Base-by-base conservation (phyloP, 2,797 vertebrate genomes). In the Limosa lapponica region DNA sequence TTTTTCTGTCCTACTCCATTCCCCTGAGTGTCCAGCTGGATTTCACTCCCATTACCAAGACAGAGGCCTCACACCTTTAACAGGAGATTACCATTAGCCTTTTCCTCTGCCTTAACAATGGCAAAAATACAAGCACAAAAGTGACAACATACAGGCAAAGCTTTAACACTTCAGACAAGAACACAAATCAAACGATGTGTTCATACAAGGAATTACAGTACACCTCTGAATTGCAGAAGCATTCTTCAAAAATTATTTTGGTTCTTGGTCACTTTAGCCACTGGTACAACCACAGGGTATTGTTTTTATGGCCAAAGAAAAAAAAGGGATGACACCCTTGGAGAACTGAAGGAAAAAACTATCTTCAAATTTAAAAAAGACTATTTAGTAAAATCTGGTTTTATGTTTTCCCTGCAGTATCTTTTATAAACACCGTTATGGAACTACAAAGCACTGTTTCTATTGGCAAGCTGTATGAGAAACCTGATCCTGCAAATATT, bases 41-140 rank as follows among this genome's bases (percentile, higher is more conserved):
- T 70, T 90, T 91, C 79, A 69, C 16, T 91, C 78, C 80, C 79
- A 77, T 11, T 67, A 85, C 67, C 93, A 97, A 95, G 86, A 79
- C 30, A 37, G 91, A 84, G 88, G 69, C 55, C 84, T 96, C 62
- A 49, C 23, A 77, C 78, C 88, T 92, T 44, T 62, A 83, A 34
- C 49, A 91, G 48, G 78, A 89, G 62, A 84, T 78, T 70, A 95
- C 72, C 71, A 70, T 89, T 54, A 96, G 73, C 49, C 54, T 91
- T 95, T 87, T 89, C 78, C 86, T 94, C 93, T 92, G 77, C 82
- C 93, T 96, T 91, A 88, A 69, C 65, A 95, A 92, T 30, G 94
- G 37, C 80, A 91, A 92, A 92, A 93, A 54, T 55, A 67, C 73
- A 59, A 73, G 92, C 77, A 89, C 90, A 52, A 43, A 82, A 78